A percentile compares a stretch with the other conserved stretches of the same genome.
These are phyloP conservation scores for Danaus plexippus DNA, from an alignment of 1,140 invertebrate genomes.

Conservation along the genomic window DNA sequence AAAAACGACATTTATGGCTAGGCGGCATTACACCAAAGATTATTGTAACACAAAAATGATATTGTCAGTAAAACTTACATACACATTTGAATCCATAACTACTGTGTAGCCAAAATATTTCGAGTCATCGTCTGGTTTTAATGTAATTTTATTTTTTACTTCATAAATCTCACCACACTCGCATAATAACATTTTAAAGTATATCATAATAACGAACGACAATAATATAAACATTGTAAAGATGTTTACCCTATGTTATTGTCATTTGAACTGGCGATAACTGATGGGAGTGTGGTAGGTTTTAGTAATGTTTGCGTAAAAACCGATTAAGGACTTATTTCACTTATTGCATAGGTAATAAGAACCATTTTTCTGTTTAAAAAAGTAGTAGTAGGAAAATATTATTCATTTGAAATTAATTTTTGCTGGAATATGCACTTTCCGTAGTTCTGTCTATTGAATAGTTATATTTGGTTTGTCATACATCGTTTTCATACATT, in stretches of 20 bases:
- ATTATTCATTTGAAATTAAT: too few relatives aligned
- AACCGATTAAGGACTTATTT: too few relatives aligned
- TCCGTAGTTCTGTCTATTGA: too few relatives aligned
- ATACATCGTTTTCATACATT: too few relatives aligned
- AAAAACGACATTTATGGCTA: not conserved
- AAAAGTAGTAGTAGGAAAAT: too few relatives aligned
- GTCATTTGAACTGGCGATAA: not conserved
- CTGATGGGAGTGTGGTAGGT: not conserved
- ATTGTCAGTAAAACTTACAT: not conserved
- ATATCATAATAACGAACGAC: conserved; percentile 1
- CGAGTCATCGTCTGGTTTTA: conserved; percentile 23
- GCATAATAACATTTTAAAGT: conserved; percentile 1
- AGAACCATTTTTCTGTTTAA: too few relatives aligned
- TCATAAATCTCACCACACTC: conserved; percentile 31
- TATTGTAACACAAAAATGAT: conserved; percentile 1
- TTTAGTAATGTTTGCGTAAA: too few relatives aligned
- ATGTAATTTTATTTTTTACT: conserved; percentile 32
- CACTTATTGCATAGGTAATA: too few relatives aligned
- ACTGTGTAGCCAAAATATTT: conserved; percentile 45
- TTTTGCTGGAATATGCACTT: too few relatives aligned
- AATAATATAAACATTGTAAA: not conserved
- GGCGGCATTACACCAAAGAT: too few relatives aligned
- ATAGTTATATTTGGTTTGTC: too few relatives aligned
- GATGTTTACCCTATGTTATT: not conserved
- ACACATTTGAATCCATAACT: conserved; percentile 20